Conservation (phyloP, 2,888 invertebrate species). For the Pollenia labialis region DNA sequence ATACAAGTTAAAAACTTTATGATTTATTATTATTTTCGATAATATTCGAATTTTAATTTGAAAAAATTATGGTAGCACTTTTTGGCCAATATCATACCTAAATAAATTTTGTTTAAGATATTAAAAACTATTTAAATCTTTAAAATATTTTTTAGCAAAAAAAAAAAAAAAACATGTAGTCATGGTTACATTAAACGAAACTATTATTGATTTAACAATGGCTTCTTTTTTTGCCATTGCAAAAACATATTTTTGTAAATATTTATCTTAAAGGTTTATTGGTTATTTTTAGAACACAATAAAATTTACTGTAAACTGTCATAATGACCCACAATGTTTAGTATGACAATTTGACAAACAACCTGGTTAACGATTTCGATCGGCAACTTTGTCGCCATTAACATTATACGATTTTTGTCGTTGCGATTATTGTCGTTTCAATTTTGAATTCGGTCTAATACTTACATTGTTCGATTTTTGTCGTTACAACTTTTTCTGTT, state of each 20-base stretch:
- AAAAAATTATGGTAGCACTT: too few species aligned
- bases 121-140: neutral
- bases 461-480: too few species aligned
- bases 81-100: neutral
- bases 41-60: too few species aligned
- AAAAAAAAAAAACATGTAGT: neutral
- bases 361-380: too few species aligned
- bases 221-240: neutral
- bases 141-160: neutral
- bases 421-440: too few species aligned
- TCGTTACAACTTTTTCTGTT: too few species aligned
- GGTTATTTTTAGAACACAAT: slow-evolving; percentile 2
- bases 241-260: neutral
- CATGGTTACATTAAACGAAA: slow-evolving; percentile 31
- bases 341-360: too few species aligned
- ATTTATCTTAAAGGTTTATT: slow-evolving; percentile 13
- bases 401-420: too few species aligned
- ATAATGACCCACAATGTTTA: neutral
- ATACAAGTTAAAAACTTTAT: too few species aligned
- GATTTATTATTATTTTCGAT: too few species aligned
- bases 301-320: neutral
- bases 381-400: too few species aligned
- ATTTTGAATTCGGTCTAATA: too few species aligned
- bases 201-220: slow-evolving; percentile 57
- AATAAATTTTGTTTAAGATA: neutral